Evolutionary conservation across 2,797 vertebrate species (phyloP).

Genomic region (Chelidonichthys spinosus): DNA sequence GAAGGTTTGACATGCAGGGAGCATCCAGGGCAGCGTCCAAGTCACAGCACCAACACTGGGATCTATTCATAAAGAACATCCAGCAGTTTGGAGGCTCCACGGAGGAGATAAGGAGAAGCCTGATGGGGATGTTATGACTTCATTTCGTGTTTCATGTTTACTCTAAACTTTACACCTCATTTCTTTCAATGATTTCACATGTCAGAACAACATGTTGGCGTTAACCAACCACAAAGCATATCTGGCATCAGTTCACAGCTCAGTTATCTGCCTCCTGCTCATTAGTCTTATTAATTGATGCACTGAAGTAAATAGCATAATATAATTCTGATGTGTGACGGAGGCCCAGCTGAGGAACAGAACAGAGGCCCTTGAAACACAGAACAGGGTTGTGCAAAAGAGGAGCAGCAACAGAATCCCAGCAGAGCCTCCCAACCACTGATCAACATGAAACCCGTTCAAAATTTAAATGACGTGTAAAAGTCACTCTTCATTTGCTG

Average conservation of each 20-base stretch:
- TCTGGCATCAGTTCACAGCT: background rate
- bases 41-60: slow-evolving; percentile 52
- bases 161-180: slow-evolving; percentile 11
- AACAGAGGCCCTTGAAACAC: background rate
- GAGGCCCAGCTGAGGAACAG: background rate
- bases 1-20: slow-evolving; percentile 51
- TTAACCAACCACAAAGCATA: slow-evolving; percentile 10
- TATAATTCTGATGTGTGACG: slow-evolving; percentile 3
- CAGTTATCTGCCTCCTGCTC: slow-evolving; percentile 22
- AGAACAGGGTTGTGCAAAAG: background rate
- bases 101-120: background rate
- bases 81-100: slow-evolving; percentile 20
- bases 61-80: slow-evolving; percentile 56
- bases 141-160: slow-evolving; percentile 1
- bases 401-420: background rate
- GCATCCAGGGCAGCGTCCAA: slow-evolving; percentile 47
- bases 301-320: slow-evolving; percentile 25
- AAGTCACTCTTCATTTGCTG: background rate
- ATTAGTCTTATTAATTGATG: slow-evolving; percentile 32
- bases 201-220: slow-evolving; percentile 11
- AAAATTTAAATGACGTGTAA: background rate
- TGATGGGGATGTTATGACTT: background rate
- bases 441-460: background rate
- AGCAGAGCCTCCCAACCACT: background rate
- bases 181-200: slow-evolving; percentile 16